These are phyloP conservation scores for Forbesichthys papilliferus DNA, from an alignment of 2,113 vertebrate genomes.

Conservation along the genomic window DNA sequence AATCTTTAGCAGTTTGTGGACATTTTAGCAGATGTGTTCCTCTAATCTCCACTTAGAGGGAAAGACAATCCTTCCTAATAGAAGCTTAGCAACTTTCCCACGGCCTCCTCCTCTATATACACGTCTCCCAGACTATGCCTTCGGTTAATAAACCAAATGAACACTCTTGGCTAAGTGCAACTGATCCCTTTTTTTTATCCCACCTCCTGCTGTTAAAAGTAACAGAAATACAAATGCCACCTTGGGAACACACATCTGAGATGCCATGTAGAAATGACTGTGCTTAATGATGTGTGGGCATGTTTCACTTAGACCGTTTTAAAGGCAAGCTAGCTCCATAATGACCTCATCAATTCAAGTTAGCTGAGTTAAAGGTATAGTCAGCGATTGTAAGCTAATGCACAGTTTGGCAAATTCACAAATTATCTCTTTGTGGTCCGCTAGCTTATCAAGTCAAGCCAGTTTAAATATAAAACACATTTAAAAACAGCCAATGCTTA, in stretches of 20 bases:
- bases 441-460: no score
- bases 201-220: not conserved
- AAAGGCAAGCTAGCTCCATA: conserved; percentile 13
- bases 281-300: not conserved
- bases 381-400: no score
- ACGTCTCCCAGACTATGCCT: conserved; percentile 32
- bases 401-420: no score
- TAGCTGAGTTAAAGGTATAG: not conserved
- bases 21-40: conserved; percentile 5
- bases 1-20: conserved; percentile 23
- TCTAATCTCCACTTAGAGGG: conserved; percentile 44
- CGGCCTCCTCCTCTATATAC: conserved; percentile 34
- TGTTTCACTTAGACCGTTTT: not conserved
- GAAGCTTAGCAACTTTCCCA: conserved; percentile 52
- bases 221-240: conserved; percentile 13
- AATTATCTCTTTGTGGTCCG: no score
- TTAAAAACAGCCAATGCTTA: no score
- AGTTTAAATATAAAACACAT: no score
- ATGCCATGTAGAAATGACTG: not conserved
- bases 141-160: conserved; percentile 9
- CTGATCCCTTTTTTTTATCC: not conserved
- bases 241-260: conserved; percentile 3
- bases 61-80: conserved; percentile 51
- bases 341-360: conserved; percentile 19
- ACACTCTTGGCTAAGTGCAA: conserved; percentile 15